Conservation (phyloP, 2,888 invertebrate species). For the Heliconius hortense region DNA sequence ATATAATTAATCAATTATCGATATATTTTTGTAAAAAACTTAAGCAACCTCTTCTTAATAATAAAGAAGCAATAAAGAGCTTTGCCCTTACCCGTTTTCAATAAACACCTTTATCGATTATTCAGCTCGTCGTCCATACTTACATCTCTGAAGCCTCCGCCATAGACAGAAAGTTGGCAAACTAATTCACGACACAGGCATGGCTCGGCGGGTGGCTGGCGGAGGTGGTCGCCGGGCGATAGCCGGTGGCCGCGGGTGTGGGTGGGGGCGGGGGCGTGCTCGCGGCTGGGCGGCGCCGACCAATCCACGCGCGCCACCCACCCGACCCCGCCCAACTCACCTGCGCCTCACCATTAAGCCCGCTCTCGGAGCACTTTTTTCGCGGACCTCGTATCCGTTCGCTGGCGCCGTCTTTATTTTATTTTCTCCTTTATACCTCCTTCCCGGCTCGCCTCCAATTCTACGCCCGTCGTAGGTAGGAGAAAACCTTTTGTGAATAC, state of each 20-base stretch:
- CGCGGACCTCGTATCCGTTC: conserved; percentile 79
- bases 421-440: conserved; percentile 81
- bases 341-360: conserved; percentile 80
- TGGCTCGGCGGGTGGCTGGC: conserved; percentile 74
- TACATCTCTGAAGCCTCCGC: conserved; percentile 78
- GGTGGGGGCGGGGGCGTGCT: conserved; percentile 66
- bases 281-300: conserved; percentile 77
- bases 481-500: conserved; percentile 80
- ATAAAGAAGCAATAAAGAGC: conserved; percentile 80
- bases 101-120: conserved; percentile 83
- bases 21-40: conserved; percentile 33
- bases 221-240: conserved; percentile 74
- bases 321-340: conserved; percentile 78
- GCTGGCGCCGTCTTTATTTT: conserved; percentile 80
- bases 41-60: conserved; percentile 58
- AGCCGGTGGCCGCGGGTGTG: conserved; percentile 74
- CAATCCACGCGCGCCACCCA: conserved; percentile 76
- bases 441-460: conserved; percentile 78
- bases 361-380: conserved; percentile 78
- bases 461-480: conserved; percentile 79
- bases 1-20: neutral
- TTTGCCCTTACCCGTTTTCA: conserved; percentile 80
- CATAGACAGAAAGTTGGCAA: conserved; percentile 82
- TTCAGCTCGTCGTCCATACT: conserved; percentile 80
- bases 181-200: conserved; percentile 82